Evolutionary conservation across 2,797 vertebrate genomes (phyloP).

Genomic region (Danio kyathit): DNA sequence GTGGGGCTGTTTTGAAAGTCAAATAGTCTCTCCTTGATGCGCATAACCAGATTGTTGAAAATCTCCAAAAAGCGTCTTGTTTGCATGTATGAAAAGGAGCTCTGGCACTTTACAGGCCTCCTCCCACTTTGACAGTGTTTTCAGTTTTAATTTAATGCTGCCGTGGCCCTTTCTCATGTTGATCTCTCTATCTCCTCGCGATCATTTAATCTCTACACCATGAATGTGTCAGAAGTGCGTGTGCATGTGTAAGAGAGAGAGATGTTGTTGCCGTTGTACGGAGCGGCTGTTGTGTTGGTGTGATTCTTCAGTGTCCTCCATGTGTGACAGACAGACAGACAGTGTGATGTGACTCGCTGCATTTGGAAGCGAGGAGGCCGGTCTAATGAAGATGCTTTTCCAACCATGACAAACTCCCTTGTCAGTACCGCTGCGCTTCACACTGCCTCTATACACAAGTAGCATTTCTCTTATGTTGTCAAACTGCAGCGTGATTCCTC

Average conservation of each 20-base stretch:
- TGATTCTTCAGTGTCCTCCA: conserved; percentile 23
- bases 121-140: conserved; percentile 39
- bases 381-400: conserved; percentile 63
- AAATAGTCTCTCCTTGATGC: conserved; percentile 28
- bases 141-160: conserved; percentile 42
- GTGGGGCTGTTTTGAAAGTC: conserved; percentile 38
- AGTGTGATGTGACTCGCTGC: conserved; percentile 65
- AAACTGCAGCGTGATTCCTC: background rate
- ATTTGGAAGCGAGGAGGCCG: conserved; percentile 56
- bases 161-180: conserved; percentile 38
- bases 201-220: conserved; percentile 19
- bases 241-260: conserved; percentile 5
- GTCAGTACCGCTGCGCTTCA: conserved; percentile 51
- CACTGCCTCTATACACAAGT: conserved; percentile 42
- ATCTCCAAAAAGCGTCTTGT: conserved; percentile 56
- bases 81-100: conserved; percentile 58
- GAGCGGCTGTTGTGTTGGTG: conserved; percentile 10
- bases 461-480: conserved; percentile 32
- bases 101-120: conserved; percentile 30
- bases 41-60: conserved; percentile 51
- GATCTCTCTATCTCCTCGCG: conserved; percentile 44
- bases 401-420: conserved; percentile 63
- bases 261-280: background rate
- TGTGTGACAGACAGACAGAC: conserved; percentile 62
- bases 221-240: conserved; percentile 33